Base-by-base conservation (phyloP, 2,888 invertebrate genomes). In the Teleiodes luculella region DNA sequence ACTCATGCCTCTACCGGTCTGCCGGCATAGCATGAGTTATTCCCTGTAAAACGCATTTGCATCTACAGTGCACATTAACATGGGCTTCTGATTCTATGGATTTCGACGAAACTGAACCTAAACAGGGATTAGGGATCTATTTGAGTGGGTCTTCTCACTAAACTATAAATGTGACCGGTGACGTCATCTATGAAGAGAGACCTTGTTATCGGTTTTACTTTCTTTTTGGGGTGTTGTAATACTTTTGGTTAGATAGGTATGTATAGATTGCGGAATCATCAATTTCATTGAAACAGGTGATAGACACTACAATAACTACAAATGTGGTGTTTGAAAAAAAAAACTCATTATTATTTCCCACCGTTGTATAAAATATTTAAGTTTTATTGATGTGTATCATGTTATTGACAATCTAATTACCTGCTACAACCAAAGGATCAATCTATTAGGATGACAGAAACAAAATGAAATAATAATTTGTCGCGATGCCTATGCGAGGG, bases 381-480 rank as follows among this genome's bases (percentile, higher is more conserved):
- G n/a, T n/a, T n/a, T n/a, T n/a, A n/a, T n/a, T n/a, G n/a, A 39
- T 7, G 10, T 14, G 39, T 39, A 7, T 16, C 14, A n/a, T 1
- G 43, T 6, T 24, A 67, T 65, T 58, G 60, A 10, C 37, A 37
- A 37, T 14, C 37, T 37, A 14, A 6, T 18, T n/a, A 11, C n/a
- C 35, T 37, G 5, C 58, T 59, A 55, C 54, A 60, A 54, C 58
- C 62, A 65, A 70, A 63, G 62, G 67, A 61, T 67, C 67, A 66
- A 73, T 74, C 72, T 64, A 72, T 76, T 75, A 68, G 66, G 64
- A 63, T 68, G 72, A 72, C 76, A 72, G 74, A 70, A 72, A 74
- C 76, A 74, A 76, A 77, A 74, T 70, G 70, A 72, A 72, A 76
- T 76, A 74, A 78, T 77, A 74, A 76, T 76, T 73, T 73, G 71